Evolutionary conservation across 2,888 invertebrate species (phyloP), one percentile per base, ranked within the genome.

Genomic region (Tenodera sinensis): DNA sequence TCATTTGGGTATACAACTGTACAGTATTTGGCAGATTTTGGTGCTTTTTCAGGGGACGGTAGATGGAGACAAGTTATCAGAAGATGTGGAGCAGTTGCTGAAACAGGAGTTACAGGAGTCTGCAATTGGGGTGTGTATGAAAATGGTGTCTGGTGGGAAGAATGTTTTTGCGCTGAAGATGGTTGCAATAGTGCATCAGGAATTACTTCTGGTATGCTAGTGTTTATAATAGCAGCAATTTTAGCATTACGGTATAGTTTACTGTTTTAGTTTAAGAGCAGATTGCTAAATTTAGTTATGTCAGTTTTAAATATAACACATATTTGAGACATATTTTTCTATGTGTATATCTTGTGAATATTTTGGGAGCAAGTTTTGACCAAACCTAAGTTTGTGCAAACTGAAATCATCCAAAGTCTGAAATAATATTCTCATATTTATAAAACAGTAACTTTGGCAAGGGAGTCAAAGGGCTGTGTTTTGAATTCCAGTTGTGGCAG

Each of bases 51-150:
- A 98, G 98, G 98, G 98, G 98, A 99, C 92, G 98, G 98, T 7
- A 95, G 98, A 92, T 98, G 98, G 98, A 95, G 98, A 82, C 98
- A 98, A 93, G 98, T 98, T 0, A 96, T 98, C 89, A 94, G 98
- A 81, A 95, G 98, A 30, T 98, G 98, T 93, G 97, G 98, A 2
- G 98, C 98, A 0, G 97, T 98, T 0, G 96, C 98, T 0, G 98
- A 97, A 91, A 98, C 97, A 1, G 98, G 98, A 90, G 98, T 98
- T 0, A 98, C 98, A 0, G 98, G 98, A 89, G 98, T 99, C 0
- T 99, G 99, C 92, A 98, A 98, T 92, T 99, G 99, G 99, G 98
- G 98, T 28, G 97, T 99, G 89, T 96, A 97, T 91, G 97, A 97
- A 91, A 98, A 98, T 91, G 99, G 99, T 4, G 97, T 97, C 0